phyloP scores from a whole-genome alignment of 2,113 vertebrate species.

The Strigops habroptila region DNA sequence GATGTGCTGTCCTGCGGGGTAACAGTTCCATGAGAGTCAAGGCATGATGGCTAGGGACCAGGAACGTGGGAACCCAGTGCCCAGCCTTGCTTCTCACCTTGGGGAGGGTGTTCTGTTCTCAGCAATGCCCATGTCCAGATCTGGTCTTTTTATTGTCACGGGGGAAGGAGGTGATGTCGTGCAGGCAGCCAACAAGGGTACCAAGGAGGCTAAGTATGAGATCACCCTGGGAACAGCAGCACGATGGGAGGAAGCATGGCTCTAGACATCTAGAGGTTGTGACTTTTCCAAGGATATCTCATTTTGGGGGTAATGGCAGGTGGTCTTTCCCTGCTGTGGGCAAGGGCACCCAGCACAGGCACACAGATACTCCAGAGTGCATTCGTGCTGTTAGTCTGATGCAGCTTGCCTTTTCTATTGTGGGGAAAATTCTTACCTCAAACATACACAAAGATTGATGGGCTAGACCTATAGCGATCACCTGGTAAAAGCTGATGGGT shows the following conservation, averaged over 20 bases:
- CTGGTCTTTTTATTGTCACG: background rate
- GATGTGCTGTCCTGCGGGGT: background rate
- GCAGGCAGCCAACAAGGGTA: background rate
- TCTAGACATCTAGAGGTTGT: background rate
- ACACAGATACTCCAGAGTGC: background rate
- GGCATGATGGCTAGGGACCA: background rate
- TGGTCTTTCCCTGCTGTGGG: background rate
- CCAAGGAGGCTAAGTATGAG: background rate
- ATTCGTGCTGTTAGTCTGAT: background rate
- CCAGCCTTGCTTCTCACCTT: background rate
- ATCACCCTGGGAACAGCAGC: background rate
- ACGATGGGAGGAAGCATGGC: accelerated
- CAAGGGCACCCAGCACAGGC: background rate
- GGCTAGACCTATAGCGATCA: background rate
- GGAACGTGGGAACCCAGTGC: background rate
- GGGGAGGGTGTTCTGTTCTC: background rate
- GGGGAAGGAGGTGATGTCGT: accelerated
- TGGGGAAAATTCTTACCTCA: background rate
- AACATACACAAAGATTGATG: background rate
- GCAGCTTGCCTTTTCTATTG: background rate
- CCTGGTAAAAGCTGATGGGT: background rate
- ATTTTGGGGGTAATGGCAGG: background rate
- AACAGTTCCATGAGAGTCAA: background rate
- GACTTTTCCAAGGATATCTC: background rate
- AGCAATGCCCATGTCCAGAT: background rate